Percentiles rank a stretch among this genome's conserved stretches.
phyloP scores from a whole-genome alignment of 1,140 invertebrate genomes.

The Homarus americanus region DNA sequence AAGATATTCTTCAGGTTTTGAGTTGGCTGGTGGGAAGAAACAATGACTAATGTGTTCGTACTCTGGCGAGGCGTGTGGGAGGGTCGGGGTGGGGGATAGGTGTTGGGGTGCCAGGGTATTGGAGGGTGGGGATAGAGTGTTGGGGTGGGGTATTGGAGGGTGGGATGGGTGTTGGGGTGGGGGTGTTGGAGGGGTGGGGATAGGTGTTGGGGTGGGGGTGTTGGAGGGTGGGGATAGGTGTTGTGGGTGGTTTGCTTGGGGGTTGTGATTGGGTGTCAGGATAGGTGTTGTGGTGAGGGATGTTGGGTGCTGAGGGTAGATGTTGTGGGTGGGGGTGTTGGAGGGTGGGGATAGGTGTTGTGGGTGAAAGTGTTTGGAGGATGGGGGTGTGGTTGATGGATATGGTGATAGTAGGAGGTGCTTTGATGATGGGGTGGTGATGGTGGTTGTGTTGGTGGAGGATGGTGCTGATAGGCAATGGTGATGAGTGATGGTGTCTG shows the following conservation, averaged over 20 bases:
- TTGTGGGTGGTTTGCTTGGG: background rate
- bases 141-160: background rate
- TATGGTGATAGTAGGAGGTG: no score
- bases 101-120: background rate
- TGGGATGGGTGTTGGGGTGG: background rate
- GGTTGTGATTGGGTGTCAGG: no score
- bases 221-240: background rate
- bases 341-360: background rate
- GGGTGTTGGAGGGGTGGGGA: background rate
- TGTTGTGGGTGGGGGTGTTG: no score
- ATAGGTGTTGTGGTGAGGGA: no score
- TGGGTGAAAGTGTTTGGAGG: no score
- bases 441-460: no score
- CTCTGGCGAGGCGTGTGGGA: no score
- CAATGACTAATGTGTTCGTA: slow-evolving; percentile 26
- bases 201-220: background rate
- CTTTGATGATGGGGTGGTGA: no score
- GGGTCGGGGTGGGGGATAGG: background rate
- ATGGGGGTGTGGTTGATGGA: no score
- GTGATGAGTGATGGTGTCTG: background rate
- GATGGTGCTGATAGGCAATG: no score
- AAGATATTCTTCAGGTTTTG: background rate
- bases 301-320: no score
- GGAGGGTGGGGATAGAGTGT: no score
- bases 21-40: slow-evolving; percentile 24